These are phyloP conservation scores for Amblyornis subalaris DNA, from an alignment of 2,113 vertebrate genomes.

Conservation along the genomic window DNA sequence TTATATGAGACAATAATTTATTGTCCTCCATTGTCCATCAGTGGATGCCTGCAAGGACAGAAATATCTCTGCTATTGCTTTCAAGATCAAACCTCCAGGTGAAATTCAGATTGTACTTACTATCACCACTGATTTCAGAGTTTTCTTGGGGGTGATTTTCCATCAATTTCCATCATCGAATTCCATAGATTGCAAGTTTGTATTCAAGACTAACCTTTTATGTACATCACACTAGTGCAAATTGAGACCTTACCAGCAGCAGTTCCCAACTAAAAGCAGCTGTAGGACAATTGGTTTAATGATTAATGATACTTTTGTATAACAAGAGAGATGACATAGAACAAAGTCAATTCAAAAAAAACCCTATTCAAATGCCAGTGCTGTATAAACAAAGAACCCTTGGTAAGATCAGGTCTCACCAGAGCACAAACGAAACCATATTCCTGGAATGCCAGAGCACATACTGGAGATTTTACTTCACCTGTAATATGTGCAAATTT, in stretches of 20 bases:
- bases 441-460: background rate
- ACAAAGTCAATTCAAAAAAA: background rate
- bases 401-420: background rate
- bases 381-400: background rate
- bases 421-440: background rate
- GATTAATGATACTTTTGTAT: background rate
- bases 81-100: background rate
- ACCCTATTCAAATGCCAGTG: background rate
- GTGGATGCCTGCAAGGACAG: background rate
- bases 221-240: accelerated
- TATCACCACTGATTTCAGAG: background rate
- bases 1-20: accelerated
- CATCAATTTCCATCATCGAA: background rate
- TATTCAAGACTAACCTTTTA: background rate
- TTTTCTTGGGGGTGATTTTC: background rate
- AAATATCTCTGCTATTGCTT: background rate
- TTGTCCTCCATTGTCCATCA: background rate
- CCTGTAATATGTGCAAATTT: background rate
- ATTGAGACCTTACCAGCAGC: background rate
- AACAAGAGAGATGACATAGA: background rate
- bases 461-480: background rate
- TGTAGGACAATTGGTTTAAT: background rate
- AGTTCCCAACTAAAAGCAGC: background rate
- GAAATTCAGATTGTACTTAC: background rate
- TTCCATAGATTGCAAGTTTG: background rate